A percentile compares a stretch with the other conserved stretches of the same genome.
phyloP scores from a whole-genome alignment of 2,797 vertebrate genomes.

The Ctenopoma multispine region DNA sequence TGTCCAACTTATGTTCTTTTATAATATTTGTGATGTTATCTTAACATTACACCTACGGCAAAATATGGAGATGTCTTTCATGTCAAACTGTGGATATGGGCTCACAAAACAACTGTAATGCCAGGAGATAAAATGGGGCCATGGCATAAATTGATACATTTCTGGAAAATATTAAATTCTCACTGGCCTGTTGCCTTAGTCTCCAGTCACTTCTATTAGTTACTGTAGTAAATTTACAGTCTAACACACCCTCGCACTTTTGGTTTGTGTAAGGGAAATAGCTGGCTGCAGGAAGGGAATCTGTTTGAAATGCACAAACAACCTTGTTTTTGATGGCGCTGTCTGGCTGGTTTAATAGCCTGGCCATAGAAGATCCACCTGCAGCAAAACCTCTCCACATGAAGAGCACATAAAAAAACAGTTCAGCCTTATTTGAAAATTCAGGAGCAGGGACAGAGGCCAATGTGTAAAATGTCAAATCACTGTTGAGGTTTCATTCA shows the following conservation, averaged over 20 bases:
- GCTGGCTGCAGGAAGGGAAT: constrained; percentile 55
- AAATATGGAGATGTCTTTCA: constrained; percentile 61
- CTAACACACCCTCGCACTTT: constrained; percentile 52
- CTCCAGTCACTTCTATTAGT: constrained; percentile 59
- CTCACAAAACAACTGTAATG: constrained; percentile 44
- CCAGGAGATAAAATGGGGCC: constrained; percentile 28
- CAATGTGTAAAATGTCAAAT: constrained; percentile 43
- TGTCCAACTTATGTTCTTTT: constrained; percentile 58
- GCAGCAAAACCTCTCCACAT: constrained; percentile 69
- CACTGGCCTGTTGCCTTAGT: constrained; percentile 65
- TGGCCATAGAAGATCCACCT: constrained; percentile 62
- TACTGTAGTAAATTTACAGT: constrained; percentile 48
- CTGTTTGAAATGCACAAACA: constrained; percentile 77
- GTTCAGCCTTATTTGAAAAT: constrained; percentile 68
- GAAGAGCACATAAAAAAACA: constrained; percentile 73
- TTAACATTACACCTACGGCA: constrained; percentile 54
- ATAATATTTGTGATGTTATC: constrained; percentile 51
- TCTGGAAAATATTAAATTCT: constrained; percentile 32
- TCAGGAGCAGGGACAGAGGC: constrained; percentile 50
- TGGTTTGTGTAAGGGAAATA: constrained; percentile 42
- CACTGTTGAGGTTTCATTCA: constrained; percentile 42
- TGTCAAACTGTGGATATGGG: constrained; percentile 50
- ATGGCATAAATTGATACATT: constrained; percentile 32
- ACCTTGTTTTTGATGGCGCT: constrained; percentile 85
- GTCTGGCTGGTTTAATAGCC: constrained; percentile 64